Evolutionary conservation across 2,113 vertebrate species (phyloP).

Genomic region (Alethe castanea): DNA sequence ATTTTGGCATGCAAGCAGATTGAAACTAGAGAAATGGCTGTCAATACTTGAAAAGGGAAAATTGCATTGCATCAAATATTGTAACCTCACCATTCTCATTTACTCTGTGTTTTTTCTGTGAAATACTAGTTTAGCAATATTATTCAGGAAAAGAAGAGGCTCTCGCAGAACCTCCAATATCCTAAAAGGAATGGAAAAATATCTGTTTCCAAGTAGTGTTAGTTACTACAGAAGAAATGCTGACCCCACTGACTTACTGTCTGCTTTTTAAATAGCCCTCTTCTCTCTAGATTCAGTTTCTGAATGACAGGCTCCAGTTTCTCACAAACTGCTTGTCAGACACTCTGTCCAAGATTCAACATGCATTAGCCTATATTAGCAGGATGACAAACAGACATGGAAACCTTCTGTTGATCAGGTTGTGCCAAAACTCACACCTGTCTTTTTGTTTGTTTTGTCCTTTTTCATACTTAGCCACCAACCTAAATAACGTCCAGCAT

Average conservation of each 20-base stretch:
- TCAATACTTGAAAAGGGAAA: background rate
- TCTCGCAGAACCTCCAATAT: background rate
- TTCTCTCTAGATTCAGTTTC: background rate
- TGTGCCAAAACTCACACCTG: background rate
- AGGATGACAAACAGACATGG: background rate
- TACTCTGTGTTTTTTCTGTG: background rate
- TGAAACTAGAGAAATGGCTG: background rate
- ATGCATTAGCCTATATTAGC: background rate
- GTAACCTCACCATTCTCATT: background rate
- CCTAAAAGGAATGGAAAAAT: background rate
- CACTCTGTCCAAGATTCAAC: background rate
- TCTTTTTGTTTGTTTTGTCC: background rate
- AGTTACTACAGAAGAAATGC: background rate
- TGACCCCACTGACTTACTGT: background rate
- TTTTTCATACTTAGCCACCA: background rate
- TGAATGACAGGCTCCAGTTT: background rate
- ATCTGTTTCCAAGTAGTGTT: background rate
- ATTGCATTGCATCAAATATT: background rate
- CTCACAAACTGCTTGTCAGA: background rate
- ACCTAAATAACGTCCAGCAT: background rate
- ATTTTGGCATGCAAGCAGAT: background rate
- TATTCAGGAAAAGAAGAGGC: background rate
- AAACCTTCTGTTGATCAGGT: background rate
- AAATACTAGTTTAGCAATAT: background rate
- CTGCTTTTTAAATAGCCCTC: background rate